Conservation (phyloP, 2,888 invertebrate species). For the Panorpa germanica region DNA sequence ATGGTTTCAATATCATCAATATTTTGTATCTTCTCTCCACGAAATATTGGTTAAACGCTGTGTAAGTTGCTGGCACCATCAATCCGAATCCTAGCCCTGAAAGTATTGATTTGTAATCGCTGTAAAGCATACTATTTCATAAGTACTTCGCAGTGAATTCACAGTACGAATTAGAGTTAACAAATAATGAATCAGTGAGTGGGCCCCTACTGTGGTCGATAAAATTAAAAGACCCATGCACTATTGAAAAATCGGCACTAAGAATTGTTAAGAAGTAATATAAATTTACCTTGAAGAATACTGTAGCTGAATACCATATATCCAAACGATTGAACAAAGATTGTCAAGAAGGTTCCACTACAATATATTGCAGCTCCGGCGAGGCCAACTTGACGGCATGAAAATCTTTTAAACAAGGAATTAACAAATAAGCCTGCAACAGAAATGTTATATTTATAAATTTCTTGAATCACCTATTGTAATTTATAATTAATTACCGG, state of each 20-base stretch:
- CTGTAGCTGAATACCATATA: conserved; percentile 45
- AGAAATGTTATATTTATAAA: too few relatives aligned
- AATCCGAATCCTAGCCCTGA: conserved; percentile 53
- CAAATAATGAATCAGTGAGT: too few relatives aligned
- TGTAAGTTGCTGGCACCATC: conserved; percentile 51
- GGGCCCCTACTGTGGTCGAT: too few relatives aligned
- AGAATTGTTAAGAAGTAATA: too few relatives aligned
- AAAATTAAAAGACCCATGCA: too few relatives aligned
- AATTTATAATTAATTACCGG: too few relatives aligned
- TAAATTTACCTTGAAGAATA: conserved; percentile 43
- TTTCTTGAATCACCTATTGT: too few relatives aligned
- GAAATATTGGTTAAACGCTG: conserved; percentile 58
- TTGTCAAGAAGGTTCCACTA: conserved; percentile 37
- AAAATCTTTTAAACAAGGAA: conserved; percentile 41
- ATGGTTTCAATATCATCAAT: conserved; percentile 55
- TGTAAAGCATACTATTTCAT: too few relatives aligned
- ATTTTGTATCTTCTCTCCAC: conserved; percentile 45
- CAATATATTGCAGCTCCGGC: conserved; percentile 42
- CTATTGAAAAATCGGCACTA: too few relatives aligned
- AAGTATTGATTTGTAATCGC: conserved; percentile 12
- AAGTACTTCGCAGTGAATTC: too few relatives aligned
- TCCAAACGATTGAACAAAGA: conserved; percentile 39
- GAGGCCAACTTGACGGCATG: conserved; percentile 45
- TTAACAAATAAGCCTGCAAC: conserved; percentile 48
- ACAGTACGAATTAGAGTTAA: too few relatives aligned